Conservation (phyloP, 2,797 vertebrate species). For the Pseudotriccus pelzelni region DNA sequence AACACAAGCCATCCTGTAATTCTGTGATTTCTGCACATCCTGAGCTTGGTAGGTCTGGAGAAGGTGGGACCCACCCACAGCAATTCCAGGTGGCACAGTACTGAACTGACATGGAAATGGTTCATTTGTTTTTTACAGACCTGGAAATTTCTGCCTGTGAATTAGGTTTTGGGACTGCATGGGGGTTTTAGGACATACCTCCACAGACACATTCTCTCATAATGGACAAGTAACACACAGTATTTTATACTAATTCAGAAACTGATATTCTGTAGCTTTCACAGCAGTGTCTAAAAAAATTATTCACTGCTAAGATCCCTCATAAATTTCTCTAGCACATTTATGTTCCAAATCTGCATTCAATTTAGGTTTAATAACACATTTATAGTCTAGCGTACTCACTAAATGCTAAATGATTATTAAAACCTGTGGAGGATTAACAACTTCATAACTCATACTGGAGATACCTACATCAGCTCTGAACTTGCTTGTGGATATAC, state of each 20-base stretch:
- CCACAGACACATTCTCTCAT: neutral
- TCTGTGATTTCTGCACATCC: neutral
- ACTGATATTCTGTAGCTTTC: slow-evolving; percentile 4
- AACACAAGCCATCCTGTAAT: fast-evolving
- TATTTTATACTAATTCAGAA: slow-evolving; percentile 26
- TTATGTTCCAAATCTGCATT: slow-evolving; percentile 45
- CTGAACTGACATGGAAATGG: neutral
- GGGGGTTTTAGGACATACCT: neutral
- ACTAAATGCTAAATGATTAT: slow-evolving; percentile 23
- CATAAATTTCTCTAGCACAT: slow-evolving; percentile 50
- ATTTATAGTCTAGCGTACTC: neutral
- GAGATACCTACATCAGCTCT: neutral
- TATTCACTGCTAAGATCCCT: slow-evolving; percentile 26
- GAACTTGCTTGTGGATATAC: neutral
- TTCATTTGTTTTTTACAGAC: neutral
- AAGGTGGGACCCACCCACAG: fast-evolving
- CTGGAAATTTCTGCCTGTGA: neutral
- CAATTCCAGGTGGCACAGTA: neutral
- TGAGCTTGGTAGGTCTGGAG: neutral
- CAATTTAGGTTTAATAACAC: slow-evolving; percentile 63
- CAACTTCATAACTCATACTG: neutral
- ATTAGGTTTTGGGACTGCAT: neutral
- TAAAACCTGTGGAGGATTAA: slow-evolving; percentile 54
- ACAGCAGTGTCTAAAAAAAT: neutral
- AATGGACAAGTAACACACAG: neutral